These are phyloP conservation scores for Conchocele bisecta DNA, from an alignment of 2,888 invertebrate genomes.

Conservation along the genomic window DNA sequence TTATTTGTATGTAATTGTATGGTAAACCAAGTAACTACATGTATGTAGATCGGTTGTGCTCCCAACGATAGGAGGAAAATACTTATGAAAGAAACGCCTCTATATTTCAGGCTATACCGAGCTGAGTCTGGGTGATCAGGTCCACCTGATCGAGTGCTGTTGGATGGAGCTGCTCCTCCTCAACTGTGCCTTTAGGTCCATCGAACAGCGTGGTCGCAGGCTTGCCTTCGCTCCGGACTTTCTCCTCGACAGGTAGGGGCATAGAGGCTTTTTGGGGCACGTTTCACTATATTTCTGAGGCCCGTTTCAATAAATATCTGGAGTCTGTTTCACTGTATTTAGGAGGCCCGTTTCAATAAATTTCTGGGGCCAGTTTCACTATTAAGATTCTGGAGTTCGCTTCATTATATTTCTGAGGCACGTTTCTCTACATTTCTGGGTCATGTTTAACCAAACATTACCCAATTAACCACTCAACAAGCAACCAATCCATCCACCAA, in stretches of 20 bases:
- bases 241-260: constrained; percentile 74
- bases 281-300: too few relatives aligned
- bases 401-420: too few relatives aligned
- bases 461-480: too few relatives aligned
- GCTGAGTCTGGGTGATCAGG: constrained; percentile 77
- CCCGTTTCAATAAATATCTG: too few relatives aligned
- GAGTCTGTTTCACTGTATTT: too few relatives aligned
- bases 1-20: background rate
- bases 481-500: background rate
- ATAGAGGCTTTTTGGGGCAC: too few relatives aligned
- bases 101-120: constrained; percentile 75
- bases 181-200: constrained; percentile 78
- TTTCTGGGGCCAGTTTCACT: too few relatives aligned
- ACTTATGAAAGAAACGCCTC: background rate
- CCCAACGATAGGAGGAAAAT: background rate
- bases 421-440: too few relatives aligned
- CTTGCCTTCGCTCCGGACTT: constrained; percentile 78
- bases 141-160: constrained; percentile 79
- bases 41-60: background rate
- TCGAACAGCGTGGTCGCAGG: constrained; percentile 71
- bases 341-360: too few relatives aligned
- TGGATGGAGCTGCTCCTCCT: constrained; percentile 80
- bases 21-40: background rate
- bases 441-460: too few relatives aligned
- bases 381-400: too few relatives aligned